Conservation (phyloP, 2,888 invertebrate species). For the Eupithecia abbreviata region DNA sequence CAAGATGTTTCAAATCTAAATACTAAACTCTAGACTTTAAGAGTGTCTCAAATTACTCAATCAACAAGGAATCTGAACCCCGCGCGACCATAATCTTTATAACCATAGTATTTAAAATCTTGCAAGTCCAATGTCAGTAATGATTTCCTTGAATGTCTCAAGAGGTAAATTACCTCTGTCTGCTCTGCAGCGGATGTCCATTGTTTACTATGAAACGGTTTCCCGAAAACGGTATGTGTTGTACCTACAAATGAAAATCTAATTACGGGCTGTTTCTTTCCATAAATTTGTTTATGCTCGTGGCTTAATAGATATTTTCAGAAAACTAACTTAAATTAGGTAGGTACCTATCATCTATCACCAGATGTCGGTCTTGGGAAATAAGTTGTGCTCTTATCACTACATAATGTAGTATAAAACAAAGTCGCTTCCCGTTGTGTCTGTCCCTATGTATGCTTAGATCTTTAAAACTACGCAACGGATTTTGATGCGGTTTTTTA, state of each 20-base stretch:
- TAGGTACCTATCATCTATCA: not conserved
- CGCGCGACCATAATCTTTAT: not conserved
- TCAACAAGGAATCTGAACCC: not conserved
- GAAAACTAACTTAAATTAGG: not conserved
- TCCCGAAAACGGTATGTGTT: slow-evolving; percentile 30
- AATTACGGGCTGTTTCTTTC: slow-evolving; percentile 25
- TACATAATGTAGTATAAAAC: no score
- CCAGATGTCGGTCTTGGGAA: not conserved
- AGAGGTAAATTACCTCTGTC: slow-evolving; percentile 15
- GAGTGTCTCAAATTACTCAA: not conserved
- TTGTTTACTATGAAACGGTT: slow-evolving; percentile 35
- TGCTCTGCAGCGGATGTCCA: slow-evolving; percentile 28
- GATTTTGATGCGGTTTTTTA: no score
- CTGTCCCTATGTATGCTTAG: no score
- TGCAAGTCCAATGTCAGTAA: not conserved
- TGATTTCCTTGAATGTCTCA: slow-evolving; percentile 20
- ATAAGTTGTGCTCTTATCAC: not conserved
- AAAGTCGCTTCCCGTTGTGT: no score
- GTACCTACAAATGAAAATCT: slow-evolving; percentile 31
- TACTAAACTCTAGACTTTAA: not conserved
- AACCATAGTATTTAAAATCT: not conserved
- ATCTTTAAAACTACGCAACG: no score
- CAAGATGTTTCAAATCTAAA: not conserved
- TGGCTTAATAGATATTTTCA: not conserved
- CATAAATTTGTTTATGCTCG: slow-evolving; percentile 9